Base-by-base conservation (phyloP, 2,888 invertebrate species). In the Autographa gamma region DNA sequence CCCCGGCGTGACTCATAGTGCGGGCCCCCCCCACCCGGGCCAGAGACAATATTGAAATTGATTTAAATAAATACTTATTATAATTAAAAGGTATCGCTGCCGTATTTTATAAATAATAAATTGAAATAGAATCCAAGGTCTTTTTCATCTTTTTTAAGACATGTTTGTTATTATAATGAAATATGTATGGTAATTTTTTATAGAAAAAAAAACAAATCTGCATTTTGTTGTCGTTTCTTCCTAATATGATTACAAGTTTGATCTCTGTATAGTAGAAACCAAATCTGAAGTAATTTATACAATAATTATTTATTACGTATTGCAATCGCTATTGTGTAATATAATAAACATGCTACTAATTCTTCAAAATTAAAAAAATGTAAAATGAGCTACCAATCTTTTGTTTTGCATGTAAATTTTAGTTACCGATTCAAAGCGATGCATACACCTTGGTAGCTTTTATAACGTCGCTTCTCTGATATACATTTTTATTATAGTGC, bases 91-190 rank as follows among this genome's bases (percentile, higher is more conserved):
- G 92, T 94, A 94, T 92, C 82, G 95, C 94, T 93, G 95, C 95
- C 94, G 93, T 95, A 93, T 95, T 93, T 93, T 94, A 94, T 95
- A 94, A 95, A 94, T 92, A 93, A 90, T 91, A 89, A 92, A 92
- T 93, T 94, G 92, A 93, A 93, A 91, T 91, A 93, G 93, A 93
- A 91, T 91, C 93, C 90, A 89, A 93, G 90, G 92, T 95, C 94
- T 94, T 95, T 88, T 94, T 95, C 95, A 94, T 94, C 94, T 95
- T 95, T 95, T 95, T 93, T 94, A 95, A 95, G 94, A 95, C 93
- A 91, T 92, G 91, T 92, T 93, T 93, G 93, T 94, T 93, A 93
- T 92, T 88, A 91, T 93, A 92, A 94, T 92, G 85, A 93, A 93
- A 94, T 93, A 92, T 94, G 92, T 95, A 95, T 91, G 92, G 93